A percentile compares a stretch with the other conserved stretches of the same genome.
These are phyloP conservation scores for Antedon mediterranea DNA, from an alignment of 53 echinoderm and acorn worm genomes.

Conservation along the genomic window DNA sequence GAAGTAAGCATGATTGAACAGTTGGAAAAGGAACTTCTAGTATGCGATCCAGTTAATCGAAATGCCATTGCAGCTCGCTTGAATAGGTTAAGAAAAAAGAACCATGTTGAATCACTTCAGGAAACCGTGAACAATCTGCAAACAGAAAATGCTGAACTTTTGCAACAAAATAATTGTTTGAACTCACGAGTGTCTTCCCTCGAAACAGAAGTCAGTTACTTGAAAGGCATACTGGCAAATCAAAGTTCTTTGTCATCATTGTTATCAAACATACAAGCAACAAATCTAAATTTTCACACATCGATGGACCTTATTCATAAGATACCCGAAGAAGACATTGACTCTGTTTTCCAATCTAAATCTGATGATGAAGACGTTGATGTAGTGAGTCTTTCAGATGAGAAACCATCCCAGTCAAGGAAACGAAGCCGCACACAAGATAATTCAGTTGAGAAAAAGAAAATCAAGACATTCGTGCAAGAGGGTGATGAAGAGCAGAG, in stretches of 20 bases:
- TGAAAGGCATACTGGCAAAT: slow-evolving; percentile 62
- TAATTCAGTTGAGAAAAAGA: neutral
- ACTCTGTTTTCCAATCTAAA: neutral
- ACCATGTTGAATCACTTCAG: slow-evolving; percentile 30
- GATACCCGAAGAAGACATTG: neutral
- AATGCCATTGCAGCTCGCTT: slow-evolving; percentile 60
- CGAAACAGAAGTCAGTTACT: slow-evolving; percentile 38
- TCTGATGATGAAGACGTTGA: neutral
- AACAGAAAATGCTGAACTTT: slow-evolving; percentile 32
- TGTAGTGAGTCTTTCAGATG: neutral
- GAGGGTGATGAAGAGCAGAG: neutral
- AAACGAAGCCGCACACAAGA: neutral
- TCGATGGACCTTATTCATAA: slow-evolving; percentile 2
- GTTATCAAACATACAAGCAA: slow-evolving; percentile 41
- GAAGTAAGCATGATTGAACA: neutral
- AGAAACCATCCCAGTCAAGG: neutral
- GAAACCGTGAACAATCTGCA: slow-evolving; percentile 18
- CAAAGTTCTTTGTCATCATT: slow-evolving; percentile 48
- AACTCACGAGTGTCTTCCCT: slow-evolving; percentile 10
- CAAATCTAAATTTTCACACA: slow-evolving; percentile 28
- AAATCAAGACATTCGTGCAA: neutral
- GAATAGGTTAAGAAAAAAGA: slow-evolving; percentile 56
- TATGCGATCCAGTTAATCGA: slow-evolving; percentile 21
- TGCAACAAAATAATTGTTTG: slow-evolving; percentile 13
- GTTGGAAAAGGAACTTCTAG: neutral